Evolutionary conservation across 2,113 vertebrate species (phyloP).

Genomic region (Cnemophilus loriae): DNA sequence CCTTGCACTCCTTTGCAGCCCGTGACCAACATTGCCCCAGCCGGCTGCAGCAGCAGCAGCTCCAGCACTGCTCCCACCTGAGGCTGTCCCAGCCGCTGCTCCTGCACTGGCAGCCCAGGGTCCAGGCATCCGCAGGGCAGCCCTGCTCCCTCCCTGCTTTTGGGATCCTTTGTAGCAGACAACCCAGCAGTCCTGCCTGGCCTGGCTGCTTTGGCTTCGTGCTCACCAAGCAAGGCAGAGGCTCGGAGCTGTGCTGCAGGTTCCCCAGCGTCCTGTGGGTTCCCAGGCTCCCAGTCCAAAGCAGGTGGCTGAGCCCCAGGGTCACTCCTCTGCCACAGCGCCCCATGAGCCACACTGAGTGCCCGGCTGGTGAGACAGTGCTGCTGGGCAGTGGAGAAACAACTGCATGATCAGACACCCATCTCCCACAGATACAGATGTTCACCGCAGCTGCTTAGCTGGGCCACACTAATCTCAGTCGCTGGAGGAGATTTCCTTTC

Average conservation of each 20-base stretch:
- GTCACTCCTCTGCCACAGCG: neutral
- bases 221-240: neutral
- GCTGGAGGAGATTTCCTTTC: neutral
- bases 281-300: neutral
- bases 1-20: neutral
- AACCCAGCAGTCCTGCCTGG: neutral
- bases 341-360: fast-evolving
- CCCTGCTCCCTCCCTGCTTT: neutral
- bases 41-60: fast-evolving
- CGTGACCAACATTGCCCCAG: no score
- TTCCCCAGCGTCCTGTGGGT: neutral
- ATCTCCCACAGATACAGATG: neutral
- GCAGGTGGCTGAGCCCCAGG: neutral
- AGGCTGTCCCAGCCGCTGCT: neutral
- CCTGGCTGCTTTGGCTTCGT: fast-evolving
- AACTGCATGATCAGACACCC: fast-evolving
- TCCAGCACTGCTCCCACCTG: neutral
- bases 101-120: neutral
- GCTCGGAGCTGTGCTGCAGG: neutral
- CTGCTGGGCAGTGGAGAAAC: neutral
- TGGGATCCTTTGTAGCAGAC: neutral
- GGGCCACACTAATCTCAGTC: neutral
- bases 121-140: neutral
- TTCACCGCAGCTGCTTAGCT: neutral
- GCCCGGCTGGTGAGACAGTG: neutral